These are phyloP conservation scores for Scelioninae gen. 2 DNA, from an alignment of 2,888 invertebrate species.

Conservation along the genomic window DNA sequence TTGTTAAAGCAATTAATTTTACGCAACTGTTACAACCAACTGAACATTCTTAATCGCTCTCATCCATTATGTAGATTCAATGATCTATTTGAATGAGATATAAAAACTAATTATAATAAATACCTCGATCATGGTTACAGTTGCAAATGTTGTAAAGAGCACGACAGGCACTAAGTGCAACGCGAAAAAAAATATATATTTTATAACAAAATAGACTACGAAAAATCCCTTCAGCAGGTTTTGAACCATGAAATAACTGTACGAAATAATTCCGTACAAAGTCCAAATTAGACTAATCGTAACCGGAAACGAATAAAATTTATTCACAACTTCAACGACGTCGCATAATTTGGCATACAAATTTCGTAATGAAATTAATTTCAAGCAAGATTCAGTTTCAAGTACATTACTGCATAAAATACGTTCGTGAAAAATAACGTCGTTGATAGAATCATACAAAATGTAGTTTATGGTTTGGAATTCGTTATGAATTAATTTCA, in stretches of 20 bases:
- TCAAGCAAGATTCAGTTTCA: too few species aligned
- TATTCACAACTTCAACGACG: not conserved
- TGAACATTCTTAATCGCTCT: too few species aligned
- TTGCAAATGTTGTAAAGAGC: not conserved
- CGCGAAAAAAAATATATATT: too few species aligned
- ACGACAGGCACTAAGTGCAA: not conserved
- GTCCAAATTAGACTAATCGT: not conserved
- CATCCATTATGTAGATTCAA: too few species aligned
- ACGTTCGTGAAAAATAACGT: too few species aligned
- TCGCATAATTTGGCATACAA: not conserved
- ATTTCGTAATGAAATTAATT: too few species aligned
- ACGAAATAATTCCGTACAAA: not conserved
- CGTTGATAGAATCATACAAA: not conserved
- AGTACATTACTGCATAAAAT: too few species aligned
- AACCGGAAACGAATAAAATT: not conserved
- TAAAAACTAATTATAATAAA: not conserved
- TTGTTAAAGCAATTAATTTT: too few species aligned
- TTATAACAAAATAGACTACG: too few species aligned
- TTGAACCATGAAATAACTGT: not conserved
- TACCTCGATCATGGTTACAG: not conserved
- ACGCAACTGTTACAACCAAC: too few species aligned
- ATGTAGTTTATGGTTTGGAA: slow-evolving; percentile 7
- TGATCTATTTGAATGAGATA: too few species aligned
- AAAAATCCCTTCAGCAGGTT: too few species aligned
- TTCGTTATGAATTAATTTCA: slow-evolving; percentile 6